phyloP scores from a whole-genome alignment of 2,888 invertebrate species.

The Drosophila hamatofila region DNA sequence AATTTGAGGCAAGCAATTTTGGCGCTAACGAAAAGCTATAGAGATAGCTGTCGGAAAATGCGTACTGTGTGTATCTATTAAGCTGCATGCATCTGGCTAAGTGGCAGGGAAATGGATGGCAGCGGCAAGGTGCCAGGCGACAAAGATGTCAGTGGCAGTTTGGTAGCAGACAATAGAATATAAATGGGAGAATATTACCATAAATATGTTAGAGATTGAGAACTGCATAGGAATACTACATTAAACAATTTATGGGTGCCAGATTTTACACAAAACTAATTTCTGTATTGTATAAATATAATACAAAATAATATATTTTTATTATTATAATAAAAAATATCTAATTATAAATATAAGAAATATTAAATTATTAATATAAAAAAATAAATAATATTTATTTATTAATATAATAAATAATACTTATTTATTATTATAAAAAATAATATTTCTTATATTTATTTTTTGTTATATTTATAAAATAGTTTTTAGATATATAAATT shows the following conservation, averaged over 20 bases:
- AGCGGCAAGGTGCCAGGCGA: conserved; percentile 26
- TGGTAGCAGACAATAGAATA: background rate
- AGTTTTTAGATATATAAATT: too few species aligned
- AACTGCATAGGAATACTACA: background rate
- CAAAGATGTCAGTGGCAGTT: conserved; percentile 34
- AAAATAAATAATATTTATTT: too few species aligned
- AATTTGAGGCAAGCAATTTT: conserved; percentile 63
- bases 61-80: conserved; percentile 33
- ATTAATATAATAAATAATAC: too few species aligned
- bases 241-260: too few species aligned
- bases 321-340: too few species aligned
- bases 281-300: too few species aligned
- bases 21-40: conserved; percentile 45
- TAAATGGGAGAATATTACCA: background rate
- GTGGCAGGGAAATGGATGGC: conserved; percentile 34
- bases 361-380: background rate
- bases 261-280: too few species aligned
- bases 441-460: background rate
- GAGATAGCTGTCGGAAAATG: conserved; percentile 55
- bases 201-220: background rate
- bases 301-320: too few species aligned
- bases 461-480: too few species aligned
- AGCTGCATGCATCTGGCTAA: conserved; percentile 41
- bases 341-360: too few species aligned
- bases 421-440: background rate